Evolutionary conservation across 2,113 vertebrate species (phyloP).

Genomic region (Lanius collurio): DNA sequence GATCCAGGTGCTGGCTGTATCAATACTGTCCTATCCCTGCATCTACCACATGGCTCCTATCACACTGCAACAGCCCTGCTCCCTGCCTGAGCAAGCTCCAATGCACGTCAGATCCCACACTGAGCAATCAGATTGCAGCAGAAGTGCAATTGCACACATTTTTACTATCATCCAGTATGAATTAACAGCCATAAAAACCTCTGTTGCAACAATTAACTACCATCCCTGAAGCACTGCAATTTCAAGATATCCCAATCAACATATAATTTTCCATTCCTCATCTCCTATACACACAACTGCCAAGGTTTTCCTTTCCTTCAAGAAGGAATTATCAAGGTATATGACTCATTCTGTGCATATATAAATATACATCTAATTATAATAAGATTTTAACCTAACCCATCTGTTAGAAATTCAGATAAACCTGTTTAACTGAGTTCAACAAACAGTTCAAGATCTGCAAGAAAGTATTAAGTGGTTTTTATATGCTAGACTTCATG

Average conservation of each 20-base stretch:
- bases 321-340: not conserved
- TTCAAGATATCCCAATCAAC: not conserved
- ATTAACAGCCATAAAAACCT: not conserved
- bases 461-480: not conserved
- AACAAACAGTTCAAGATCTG: not conserved
- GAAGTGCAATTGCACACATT: not conserved
- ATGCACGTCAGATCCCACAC: not conserved
- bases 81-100: not conserved
- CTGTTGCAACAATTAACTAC: not conserved
- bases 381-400: not conserved
- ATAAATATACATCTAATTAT: not conserved
- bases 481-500: not conserved
- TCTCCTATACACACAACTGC: not conserved
- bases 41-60: not conserved
- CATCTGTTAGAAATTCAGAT: not conserved
- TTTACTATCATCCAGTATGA: not conserved
- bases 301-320: not conserved
- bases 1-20: not conserved
- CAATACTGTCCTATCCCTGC: not conserved
- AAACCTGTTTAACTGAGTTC: not conserved
- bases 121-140: not conserved
- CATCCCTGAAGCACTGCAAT: not conserved
- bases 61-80: not conserved
- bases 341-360: not conserved
- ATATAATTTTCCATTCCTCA: not conserved